Evolutionary conservation across 2,888 invertebrate species (phyloP), one percentile per base, ranked within the genome.

Genomic region (Autographa gamma): DNA sequence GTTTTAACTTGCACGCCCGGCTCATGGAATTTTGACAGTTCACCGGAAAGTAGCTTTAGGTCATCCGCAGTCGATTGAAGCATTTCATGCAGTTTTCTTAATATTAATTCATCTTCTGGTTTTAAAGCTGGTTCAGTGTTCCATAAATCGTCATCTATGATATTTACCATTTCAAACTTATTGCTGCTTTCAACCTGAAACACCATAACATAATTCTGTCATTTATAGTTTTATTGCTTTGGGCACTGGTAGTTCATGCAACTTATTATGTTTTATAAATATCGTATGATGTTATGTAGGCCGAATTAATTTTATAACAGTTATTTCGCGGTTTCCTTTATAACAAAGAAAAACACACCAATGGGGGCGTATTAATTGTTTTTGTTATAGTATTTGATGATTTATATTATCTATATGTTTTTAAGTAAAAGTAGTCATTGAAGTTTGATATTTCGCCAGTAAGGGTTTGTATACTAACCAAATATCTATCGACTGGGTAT

Each of bases 401-500:
- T 34, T 43, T 13, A 4, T 43, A 43, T 25, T 25, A 25, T 3
- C 25, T 25, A 25, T 25, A 25, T 25, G 1, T 3, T 25, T 1
- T 25, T 2, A 25, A 25, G 25, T 25, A 25, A 25, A 25, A 25
- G 25, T 25, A 3, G 25, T 25, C 1, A 25, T 3, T 25, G 1
- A 25, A 25, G 25, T 25, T 25, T 25, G 25, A n/a, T n/a, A n/a
- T n/a, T n/a, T n/a, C 25, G 25, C 3, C 25, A 25, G 25, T 25
- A 25, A 25, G 25, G 25, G 25, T 25, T 1, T 25, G 25, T 14
- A 63, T 82, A 88, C 90, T 88, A 78, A 95, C 95, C 95, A 95
- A 93, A 93, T 95, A 95, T 92, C 94, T 90, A 93, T 95, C 95
- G 92, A 95, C 93, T 89, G 95, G 95, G 88, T 94, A 95, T 76